Base-by-base conservation (phyloP, 1,140 invertebrate genomes). In the Euura lappo region DNA sequence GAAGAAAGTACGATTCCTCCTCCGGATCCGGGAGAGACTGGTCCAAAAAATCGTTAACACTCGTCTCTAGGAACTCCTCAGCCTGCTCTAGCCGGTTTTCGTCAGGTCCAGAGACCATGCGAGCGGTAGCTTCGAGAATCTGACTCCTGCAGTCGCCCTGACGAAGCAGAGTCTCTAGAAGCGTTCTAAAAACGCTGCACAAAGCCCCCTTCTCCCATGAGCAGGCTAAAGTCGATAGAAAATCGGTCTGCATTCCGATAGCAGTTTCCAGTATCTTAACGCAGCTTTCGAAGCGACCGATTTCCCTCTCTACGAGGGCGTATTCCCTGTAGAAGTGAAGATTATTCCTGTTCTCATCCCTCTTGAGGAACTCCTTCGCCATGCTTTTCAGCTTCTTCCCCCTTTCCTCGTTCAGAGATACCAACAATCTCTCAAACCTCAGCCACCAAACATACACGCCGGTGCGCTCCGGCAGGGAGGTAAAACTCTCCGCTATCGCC, bases 361-460 rank as follows among this genome's bases (percentile, higher is more conserved):
- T 84, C 70, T 90, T 89, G 0, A 93, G 70, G 60, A 92, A 86
- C 2, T 87, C 84, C 47, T 92, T 92, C 4, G 92, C 81, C 3
- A 84, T 83, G 0, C 77, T 78, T 60, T 90, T 90, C 1, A 90
- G 79, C 66, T 86, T 87, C 71, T 90, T 91, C 10, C 79, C 77
- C 45, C 82, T 85, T 68, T n/a, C 72, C 45, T 85, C 81, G 13
- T 60, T 81, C 10, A 92, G 77, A 71, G 84, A 82, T 45, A 91
- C 80, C 0, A 91, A 71, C 46, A 92, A 74, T 42, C 90, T 85
- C 79, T 92, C 89, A 77, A 93, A 91, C 74, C 90, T 84, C 44
- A 93, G 82, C 90, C 89, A 92, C 87, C 92, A 89, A 6, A 92
- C 73, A 11, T 88, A 85, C 70, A 92, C 87, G 11, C 90, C 84